These are phyloP conservation scores for Beris chalybata DNA, from an alignment of 2,888 invertebrate genomes.

Conservation along the genomic window DNA sequence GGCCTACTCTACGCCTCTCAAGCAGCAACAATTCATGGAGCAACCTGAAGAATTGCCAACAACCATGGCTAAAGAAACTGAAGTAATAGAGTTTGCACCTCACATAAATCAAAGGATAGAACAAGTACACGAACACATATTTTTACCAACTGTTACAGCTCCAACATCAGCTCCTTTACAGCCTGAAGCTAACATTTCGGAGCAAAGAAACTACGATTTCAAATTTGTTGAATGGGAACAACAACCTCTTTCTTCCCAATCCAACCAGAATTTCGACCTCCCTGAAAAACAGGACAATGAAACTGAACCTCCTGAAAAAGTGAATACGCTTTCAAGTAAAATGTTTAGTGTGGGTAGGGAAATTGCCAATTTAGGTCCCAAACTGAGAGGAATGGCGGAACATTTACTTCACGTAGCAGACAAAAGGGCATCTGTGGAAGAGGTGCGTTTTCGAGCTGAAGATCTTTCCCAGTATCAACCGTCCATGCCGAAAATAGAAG, in stretches of 20 bases:
- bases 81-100: not conserved
- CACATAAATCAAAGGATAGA: conserved; percentile 4
- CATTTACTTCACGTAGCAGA: conserved; percentile 12
- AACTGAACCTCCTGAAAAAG: not conserved
- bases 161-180: no score
- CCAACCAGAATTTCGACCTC: no score
- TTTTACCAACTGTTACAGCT: no score
- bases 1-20: conserved; percentile 7
- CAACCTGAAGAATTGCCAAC: not conserved
- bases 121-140: conserved; percentile 13
- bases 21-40: conserved; percentile 3
- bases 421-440: not conserved
- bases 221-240: no score
- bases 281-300: no score
- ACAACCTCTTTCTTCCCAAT: no score
- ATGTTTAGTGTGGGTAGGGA: conserved; percentile 12
- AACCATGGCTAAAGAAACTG: not conserved
- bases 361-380: conserved; percentile 21
- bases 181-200: no score
- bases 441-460: conserved; percentile 20
- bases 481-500: not conserved
- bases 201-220: no score
- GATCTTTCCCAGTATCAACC: conserved; percentile 21
- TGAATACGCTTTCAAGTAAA: not conserved
- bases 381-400: conserved; percentile 23